Evolutionary conservation across 1,140 invertebrate species (phyloP), one percentile per base, ranked within the genome.

Genomic region (Dreissena rostriformis): DNA sequence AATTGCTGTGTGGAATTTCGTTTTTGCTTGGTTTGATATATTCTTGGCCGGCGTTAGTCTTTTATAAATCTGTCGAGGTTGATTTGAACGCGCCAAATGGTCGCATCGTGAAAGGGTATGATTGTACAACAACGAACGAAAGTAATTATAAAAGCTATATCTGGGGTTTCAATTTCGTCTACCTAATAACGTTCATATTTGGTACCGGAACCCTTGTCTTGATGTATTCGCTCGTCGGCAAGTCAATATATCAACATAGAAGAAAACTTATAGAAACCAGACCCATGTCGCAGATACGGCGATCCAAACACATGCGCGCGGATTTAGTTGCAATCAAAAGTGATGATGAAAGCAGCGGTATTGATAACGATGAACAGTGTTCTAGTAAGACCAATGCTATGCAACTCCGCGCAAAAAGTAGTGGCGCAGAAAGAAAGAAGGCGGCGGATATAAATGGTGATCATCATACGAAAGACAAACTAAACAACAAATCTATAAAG

Each of bases 41-140:
- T n/a, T 55, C 73, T 19, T 75, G 73, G 73, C 73, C 73, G n/a
- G 22, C 55, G 19, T 7, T 61, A 5, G 29, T 75, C 7, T 75
- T 75, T 51, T 63, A 61, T 29, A 61, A 55, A 5, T 51, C 55
- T 14, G 55, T 61, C n/a, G 19, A 53, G 15, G 73, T 75, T 6
- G 29, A 75, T 19, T 11, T 75, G 29, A 51, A 22, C 17, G 24
- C 55, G 24, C 19, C n/a, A 52, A 22, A 75, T 22, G 51, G 51
- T 55, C n/a, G 26, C 12, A 15, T 19, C 24, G 26, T 75, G 19
- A 61, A 19, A 19, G 73, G 51, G 26, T 49, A 22, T 28, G 53
- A 53, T 28, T 75, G 73, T 19, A 75, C 73, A 8, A 55, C 55
- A 63, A 57, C 52, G 26, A 55, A 24, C 22, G 73, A 75, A 24